Evolutionary conservation across 2,113 vertebrate species (phyloP), one percentile per base, ranked within the genome.

Genomic region (Lampris megalopsis): DNA sequence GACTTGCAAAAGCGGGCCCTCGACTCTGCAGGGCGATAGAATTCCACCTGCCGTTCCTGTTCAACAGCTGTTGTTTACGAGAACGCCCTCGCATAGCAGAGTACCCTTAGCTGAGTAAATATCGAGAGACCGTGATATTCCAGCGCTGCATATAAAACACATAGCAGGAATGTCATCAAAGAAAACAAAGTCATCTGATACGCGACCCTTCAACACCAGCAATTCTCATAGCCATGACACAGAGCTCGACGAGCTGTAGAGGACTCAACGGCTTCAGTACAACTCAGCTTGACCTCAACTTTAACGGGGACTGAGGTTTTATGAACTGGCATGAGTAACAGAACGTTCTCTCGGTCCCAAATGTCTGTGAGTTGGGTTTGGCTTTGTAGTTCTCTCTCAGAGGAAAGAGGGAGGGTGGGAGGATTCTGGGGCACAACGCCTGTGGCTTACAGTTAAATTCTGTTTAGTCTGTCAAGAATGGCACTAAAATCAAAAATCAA

Each of bases 21-120:
- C 13, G 47, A 47, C 52, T 63, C 68, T 63, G 58, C 53, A 67
- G 56, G 48, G 66, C 79, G 8, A 45, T 2, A 3, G 1, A 54
- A 56, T 58, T 45, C 52, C 49, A 56, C n/a, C 72, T 66, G 64
- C 35, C 72, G 56, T 54, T 83, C 53, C 48, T 62, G 36, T 75
- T 62, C 65, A 74, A n/a, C 80, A 82, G 78, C 88, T 86, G 83
- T 63, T 76, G 79, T 86, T 88, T 85, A 86, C 59, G 10, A 81
- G 73, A 49, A 58, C 60, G 71, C 38, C 80, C 68, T 79, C 79
- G 74, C 71, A 77, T 67, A 50, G 61, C 78, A 24, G 49, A 6
- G 13, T 42, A 38, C 35, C 75, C 74, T 73, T 83, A 63, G 81
- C 35, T 72, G 53, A 9, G 65, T 73, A 83, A 86, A 89, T 68